phyloP scores from a whole-genome alignment of 2,888 invertebrate species.

The Drosophila nigricruria region DNA sequence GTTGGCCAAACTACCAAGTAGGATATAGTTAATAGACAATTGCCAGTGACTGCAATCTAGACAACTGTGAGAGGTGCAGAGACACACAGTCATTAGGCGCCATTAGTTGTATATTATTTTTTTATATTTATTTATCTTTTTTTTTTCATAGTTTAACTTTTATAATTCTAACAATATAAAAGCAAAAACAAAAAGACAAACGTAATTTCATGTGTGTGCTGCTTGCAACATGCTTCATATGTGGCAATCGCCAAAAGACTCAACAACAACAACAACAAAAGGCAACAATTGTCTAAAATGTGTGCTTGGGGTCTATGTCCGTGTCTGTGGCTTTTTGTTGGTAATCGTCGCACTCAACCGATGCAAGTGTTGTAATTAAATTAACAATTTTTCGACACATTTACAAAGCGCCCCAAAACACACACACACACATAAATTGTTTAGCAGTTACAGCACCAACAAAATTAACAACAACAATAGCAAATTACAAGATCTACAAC shows the following conservation, averaged over 20 bases:
- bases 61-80: constrained; percentile 44
- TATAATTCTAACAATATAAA: constrained; percentile 48
- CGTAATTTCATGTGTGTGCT: constrained; percentile 24
- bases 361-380: constrained; percentile 76
- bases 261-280: constrained; percentile 31
- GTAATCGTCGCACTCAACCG: constrained; percentile 77
- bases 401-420: constrained; percentile 63
- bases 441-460: constrained; percentile 55
- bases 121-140: constrained; percentile 4
- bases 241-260: constrained; percentile 61
- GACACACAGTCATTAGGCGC: constrained; percentile 37
- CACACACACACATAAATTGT: constrained; percentile 28
- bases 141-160: constrained; percentile 34
- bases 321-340: constrained; percentile 59
- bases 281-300: constrained; percentile 67
- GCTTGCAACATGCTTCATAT: constrained; percentile 69
- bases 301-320: constrained; percentile 54
- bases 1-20: constrained; percentile 51
- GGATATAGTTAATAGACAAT: constrained; percentile 68
- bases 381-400: constrained; percentile 72
- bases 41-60: constrained; percentile 54
- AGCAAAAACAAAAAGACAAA: constrained; percentile 29
- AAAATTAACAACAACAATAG: constrained; percentile 14
- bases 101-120: constrained; percentile 50
- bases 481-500: constrained; percentile 44